phyloP scores from a whole-genome alignment of 2,888 invertebrate species.

The Noctua janthe region DNA sequence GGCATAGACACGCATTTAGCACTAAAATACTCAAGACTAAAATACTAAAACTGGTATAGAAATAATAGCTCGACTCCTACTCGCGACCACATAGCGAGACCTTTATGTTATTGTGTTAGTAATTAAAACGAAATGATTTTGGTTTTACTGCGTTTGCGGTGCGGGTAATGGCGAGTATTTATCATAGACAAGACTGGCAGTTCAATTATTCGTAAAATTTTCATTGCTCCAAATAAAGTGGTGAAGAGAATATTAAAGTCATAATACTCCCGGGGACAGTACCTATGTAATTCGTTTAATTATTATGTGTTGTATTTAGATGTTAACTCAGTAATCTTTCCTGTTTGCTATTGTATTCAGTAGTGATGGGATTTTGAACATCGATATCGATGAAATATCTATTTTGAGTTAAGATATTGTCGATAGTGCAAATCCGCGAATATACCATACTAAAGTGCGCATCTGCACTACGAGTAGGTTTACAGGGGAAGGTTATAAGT shows the following conservation, averaged over 20 bases:
- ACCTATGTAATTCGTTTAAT: conserved; percentile 3
- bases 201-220: no score
- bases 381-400: conserved; percentile 29
- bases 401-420: conserved; percentile 2
- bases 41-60: conserved; percentile 21
- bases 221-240: no score
- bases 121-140: conserved; percentile 41
- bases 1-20: conserved; percentile 15
- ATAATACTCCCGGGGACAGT: not conserved
- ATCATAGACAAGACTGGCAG: not conserved
- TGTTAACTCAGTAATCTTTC: conserved; percentile 1
- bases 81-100: conserved; percentile 28
- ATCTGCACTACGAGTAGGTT: no score
- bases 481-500: no score
- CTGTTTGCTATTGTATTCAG: conserved; percentile 10
- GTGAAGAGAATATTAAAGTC: not conserved
- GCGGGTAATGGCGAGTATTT: not conserved
- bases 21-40: conserved; percentile 10
- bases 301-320: conserved; percentile 11
- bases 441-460: no score
- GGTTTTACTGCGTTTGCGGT: conserved; percentile 30
- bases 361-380: conserved; percentile 43
- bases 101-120: conserved; percentile 9
- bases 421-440: no score
- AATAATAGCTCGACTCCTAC: conserved; percentile 36